Evolutionary conservation across 2,113 vertebrate genomes (phyloP), one percentile per base, ranked within the genome.

Genomic region (Pipa parva): DNA sequence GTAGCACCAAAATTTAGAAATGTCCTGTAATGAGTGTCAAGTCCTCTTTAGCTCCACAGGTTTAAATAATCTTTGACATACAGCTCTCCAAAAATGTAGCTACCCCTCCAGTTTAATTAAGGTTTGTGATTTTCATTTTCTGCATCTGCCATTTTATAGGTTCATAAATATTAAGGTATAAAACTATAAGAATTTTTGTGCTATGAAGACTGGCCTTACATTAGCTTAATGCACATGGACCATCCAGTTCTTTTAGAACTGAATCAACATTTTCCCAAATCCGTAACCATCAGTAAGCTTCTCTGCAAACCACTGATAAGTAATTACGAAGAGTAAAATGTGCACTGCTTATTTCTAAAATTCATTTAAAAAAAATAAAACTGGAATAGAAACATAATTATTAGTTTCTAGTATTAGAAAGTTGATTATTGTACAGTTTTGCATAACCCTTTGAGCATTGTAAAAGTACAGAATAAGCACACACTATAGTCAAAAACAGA

Each of bases 371-470:
- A 67, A 51, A 72, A 39, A 76, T 63, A 84, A 86, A 87, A 85
- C 84, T 87, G 88, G 87, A 87, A 84, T 81, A 83, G 79, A 86
- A 87, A 81, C 83, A 87, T 87, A 82, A 79, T 77, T 84, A 83
- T 83, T 89, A 85, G 81, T 77, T 84, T 87, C 83, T 85, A 87
- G 77, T 82, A 63, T 74, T 89, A 85, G 77, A 76, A 77, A 78
- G 76, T 79, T 83, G 75, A 80, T 87, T 83, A 65, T 79, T 82
- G 78, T 84, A 87, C 86, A 83, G 78, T 81, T 87, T 84, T 86
- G 75, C 82, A 85, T 85, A 88, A 89, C 88, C 86, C 89, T 90
- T 88, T 89, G 89, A 89, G 87, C 87, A 88, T 89, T 88, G 86
- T 90, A 84, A 85, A 73, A 79, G n/a, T 80, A 54, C 60, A 83